Evolutionary conservation across 2,797 vertebrate genomes (phyloP), one percentile per base, ranked within the genome.

Genomic region (Synanceia verrucosa): DNA sequence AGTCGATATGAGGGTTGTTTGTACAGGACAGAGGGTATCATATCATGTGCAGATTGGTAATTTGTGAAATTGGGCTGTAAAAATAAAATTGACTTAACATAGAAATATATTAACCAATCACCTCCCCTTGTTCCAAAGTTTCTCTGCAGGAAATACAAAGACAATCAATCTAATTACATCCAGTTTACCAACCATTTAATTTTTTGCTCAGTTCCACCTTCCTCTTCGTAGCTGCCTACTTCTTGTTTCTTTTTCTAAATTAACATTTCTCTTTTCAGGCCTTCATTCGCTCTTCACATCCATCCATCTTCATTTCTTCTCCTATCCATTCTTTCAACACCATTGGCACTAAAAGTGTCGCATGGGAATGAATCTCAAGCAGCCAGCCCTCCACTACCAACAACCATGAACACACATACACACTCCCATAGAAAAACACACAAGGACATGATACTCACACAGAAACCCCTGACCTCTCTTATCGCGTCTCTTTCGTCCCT

Each of bases 321-420:
- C 24, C 7, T 41, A 13, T 37, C 37, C 28, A 14, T 52, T 48
- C 36, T 26, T 43, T 63, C 3, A 39, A 23, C 36, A 44, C 55
- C 0, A 6, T 13, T 51, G 56, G 47, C 57, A 28, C 41, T 65
- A 52, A 73, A 76, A 23, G 33, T 39, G 52, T 73, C 67, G 57
- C 19, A 57, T 56, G 37, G 47, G 67, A 48, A 61, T 65, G 55
- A 70, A 79, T 78, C 43, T 78, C 50, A 69, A 70, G 53, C 57
- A 28, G 68, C 24, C 69, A 59, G 58, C 26, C 31, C 4, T 3
- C 31, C 29, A 39, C 62, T 24, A 66, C 21, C 56, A 67, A 65
- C 69, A 61, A 36, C 18, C 12, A 21, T 8, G 36, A 5, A 24
- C 3, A n/a, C 34, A 62, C 26, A 34, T 9, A 50, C 23, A 51